Conservation (phyloP, 2,888 invertebrate genomes). For the Apodemia zela region DNA sequence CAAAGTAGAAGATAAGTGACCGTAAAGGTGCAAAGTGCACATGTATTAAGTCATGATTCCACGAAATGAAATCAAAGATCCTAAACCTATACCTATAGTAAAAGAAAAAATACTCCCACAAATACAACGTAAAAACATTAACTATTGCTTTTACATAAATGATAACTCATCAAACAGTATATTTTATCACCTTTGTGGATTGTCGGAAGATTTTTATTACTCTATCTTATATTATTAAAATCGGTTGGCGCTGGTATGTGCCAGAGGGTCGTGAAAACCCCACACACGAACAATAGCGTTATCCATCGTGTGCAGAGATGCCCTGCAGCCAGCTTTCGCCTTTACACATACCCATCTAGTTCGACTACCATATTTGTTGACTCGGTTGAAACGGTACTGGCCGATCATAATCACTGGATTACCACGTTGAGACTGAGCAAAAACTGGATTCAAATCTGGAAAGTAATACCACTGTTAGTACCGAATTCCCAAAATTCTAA, state of each 20-base stretch:
- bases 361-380: constrained; percentile 67
- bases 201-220: neutral
- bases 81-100: no score
- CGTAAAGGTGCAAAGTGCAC: no score
- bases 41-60: no score
- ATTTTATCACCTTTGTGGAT: constrained; percentile 2
- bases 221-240: constrained; percentile 40
- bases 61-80: no score
- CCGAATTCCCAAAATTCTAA: constrained; percentile 20
- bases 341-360: constrained; percentile 74
- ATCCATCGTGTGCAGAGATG: constrained; percentile 69
- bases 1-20: no score
- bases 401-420: constrained; percentile 75
- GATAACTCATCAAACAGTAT: constrained; percentile 4
- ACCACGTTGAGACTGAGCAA: constrained; percentile 69
- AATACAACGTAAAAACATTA: constrained; percentile 1
- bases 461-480: constrained; percentile 40
- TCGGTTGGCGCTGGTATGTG: constrained; percentile 69
- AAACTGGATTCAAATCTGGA: constrained; percentile 71
- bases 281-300: constrained; percentile 72
- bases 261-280: constrained; percentile 69
- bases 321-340: constrained; percentile 70
- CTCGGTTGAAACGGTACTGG: constrained; percentile 70
- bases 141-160: neutral
- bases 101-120: no score